Evolutionary conservation across 2,113 vertebrate genomes (phyloP).

Genomic region (Litocranius walleri): DNA sequence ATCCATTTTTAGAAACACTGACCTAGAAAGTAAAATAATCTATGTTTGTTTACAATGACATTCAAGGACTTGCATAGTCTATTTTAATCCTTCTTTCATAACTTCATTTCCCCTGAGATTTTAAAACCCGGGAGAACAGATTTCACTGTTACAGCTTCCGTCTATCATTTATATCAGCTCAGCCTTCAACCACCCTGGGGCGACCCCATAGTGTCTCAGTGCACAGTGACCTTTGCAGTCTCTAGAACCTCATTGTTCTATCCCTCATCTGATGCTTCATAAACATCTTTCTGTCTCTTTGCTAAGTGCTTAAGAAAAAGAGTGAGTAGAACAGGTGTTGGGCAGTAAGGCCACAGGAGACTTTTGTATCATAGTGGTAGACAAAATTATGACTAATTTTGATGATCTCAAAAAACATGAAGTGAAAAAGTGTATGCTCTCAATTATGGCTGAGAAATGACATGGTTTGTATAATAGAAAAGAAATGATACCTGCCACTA

Average conservation of each 20-base stretch:
- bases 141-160: neutral
- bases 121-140: neutral
- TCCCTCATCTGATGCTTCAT: neutral
- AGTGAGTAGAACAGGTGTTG: neutral
- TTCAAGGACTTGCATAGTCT: neutral
- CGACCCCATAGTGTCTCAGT: accelerated
- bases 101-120: neutral
- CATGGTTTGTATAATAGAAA: neutral
- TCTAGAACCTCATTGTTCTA: neutral
- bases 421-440: neutral
- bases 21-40: neutral
- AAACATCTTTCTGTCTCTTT: neutral
- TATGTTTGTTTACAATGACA: neutral
- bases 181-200: neutral
- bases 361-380: neutral
- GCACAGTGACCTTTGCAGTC: neutral
- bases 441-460: neutral
- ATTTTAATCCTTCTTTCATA: neutral
- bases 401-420: neutral
- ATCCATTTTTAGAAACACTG: neutral
- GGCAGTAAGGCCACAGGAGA: neutral
- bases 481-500: neutral
- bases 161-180: neutral
- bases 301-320: neutral
- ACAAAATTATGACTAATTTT: neutral